phyloP scores from a whole-genome alignment of 2,888 invertebrate species.

The Lasioglossum lativentre region DNA sequence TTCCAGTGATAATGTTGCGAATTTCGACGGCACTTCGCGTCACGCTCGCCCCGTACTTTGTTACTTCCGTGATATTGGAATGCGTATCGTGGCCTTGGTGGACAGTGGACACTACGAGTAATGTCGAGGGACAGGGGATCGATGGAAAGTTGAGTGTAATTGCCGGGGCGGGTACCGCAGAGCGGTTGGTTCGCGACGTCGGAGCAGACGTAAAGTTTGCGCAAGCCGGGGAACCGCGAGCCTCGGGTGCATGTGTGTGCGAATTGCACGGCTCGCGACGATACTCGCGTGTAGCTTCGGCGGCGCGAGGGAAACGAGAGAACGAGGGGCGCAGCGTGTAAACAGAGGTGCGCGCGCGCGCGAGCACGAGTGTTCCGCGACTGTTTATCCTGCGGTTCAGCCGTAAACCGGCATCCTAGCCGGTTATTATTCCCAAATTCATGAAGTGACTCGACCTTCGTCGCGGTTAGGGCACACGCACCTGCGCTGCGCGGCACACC shows the following conservation, averaged over 20 bases:
- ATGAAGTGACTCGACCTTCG: constrained; percentile 42
- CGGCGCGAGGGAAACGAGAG: constrained; percentile 34
- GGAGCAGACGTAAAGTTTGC: constrained; percentile 52
- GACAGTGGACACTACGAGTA: not conserved
- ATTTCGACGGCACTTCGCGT: too few species aligned
- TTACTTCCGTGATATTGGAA: not conserved
- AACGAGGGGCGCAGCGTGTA: constrained; percentile 50
- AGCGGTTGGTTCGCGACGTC: constrained; percentile 27
- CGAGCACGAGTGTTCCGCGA: constrained; percentile 53
- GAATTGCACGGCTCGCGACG: constrained; percentile 32
- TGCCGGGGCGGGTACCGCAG: constrained; percentile 38
- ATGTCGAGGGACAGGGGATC: not conserved
- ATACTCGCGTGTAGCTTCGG: constrained; percentile 53
- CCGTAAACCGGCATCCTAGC: constrained; percentile 65
- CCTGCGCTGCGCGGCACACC: constrained; percentile 36
- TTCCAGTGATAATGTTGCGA: not conserved
- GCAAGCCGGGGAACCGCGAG: constrained; percentile 27
- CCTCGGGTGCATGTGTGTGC: constrained; percentile 14
- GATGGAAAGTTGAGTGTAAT: constrained; percentile 50
- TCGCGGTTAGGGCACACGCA: constrained; percentile 42
- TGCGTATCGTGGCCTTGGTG: not conserved
- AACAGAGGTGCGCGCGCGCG: constrained; percentile 48
- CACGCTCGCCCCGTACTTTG: too few species aligned
- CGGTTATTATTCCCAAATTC: constrained; percentile 74
- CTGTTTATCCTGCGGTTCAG: constrained; percentile 72